Evolutionary conservation across 2,888 invertebrate species (phyloP).

Genomic region (Frankliniella intonsa): DNA sequence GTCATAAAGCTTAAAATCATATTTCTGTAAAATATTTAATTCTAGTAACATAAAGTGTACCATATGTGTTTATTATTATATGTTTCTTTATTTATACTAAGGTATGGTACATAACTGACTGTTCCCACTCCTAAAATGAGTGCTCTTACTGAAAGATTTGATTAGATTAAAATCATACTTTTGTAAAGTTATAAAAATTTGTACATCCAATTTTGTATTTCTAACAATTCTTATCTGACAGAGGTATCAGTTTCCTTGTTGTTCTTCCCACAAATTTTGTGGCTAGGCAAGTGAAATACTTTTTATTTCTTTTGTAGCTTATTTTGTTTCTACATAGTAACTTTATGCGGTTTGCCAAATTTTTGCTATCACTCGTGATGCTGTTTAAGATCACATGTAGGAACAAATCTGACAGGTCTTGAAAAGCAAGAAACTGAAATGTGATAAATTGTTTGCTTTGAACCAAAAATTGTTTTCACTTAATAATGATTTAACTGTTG

Average conservation of each 20-base stretch:
- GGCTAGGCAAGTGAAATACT: background rate
- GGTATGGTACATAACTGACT: background rate
- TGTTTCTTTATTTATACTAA: background rate
- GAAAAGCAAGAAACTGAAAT: background rate
- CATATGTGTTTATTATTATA: background rate
- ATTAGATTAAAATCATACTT: background rate
- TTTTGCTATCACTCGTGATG: background rate
- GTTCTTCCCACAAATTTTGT: background rate
- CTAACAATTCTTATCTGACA: background rate
- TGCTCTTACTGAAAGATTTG: background rate
- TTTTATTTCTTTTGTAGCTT: background rate
- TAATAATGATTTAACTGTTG: background rate
- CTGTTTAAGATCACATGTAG: background rate
- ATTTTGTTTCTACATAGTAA: background rate
- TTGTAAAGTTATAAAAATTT: background rate
- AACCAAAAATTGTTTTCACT: background rate
- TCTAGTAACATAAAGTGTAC: background rate
- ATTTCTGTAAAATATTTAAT: background rate
- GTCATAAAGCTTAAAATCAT: background rate
- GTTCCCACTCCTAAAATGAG: background rate
- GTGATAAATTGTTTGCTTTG: conserved; percentile 21
- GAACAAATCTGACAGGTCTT: conserved; percentile 5
- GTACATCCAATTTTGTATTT: background rate
- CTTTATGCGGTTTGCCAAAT: background rate
- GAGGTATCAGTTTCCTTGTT: background rate